Evolutionary conservation across 1,140 invertebrate species (phyloP).

Genomic region (Prorops nasuta): DNA sequence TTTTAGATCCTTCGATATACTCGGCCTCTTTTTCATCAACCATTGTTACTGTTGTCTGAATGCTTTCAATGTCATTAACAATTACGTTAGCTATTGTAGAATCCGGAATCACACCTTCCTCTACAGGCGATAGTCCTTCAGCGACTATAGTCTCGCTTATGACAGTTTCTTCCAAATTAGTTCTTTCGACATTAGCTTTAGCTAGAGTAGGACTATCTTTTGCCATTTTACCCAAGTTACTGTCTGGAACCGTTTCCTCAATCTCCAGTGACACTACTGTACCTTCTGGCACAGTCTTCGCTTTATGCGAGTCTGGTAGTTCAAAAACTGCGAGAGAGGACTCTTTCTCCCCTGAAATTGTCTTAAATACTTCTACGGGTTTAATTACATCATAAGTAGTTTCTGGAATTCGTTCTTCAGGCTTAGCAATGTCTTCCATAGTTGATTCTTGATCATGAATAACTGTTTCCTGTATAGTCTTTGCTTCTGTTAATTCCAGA

Average conservation of each 20-base stretch:
- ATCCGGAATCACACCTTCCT: constrained; percentile 42
- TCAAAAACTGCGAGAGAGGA: constrained; percentile 52
- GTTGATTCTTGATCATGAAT: constrained; percentile 58
- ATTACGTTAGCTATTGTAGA: constrained; percentile 51
- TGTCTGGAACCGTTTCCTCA: constrained; percentile 60
- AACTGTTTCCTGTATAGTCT: constrained; percentile 57
- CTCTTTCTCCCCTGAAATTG: constrained; percentile 61
- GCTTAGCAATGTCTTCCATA: constrained; percentile 39
- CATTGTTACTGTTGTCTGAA: constrained; percentile 58
- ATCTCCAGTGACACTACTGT: constrained; percentile 60
- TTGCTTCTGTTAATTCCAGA: constrained; percentile 60
- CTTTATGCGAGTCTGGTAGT: constrained; percentile 59
- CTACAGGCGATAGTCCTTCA: constrained; percentile 49
- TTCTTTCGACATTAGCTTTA: constrained; percentile 53
- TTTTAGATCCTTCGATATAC: constrained; percentile 37
- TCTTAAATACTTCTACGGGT: constrained; percentile 57
- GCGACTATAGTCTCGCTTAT: constrained; percentile 56
- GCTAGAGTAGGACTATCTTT: constrained; percentile 41
- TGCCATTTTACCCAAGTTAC: constrained; percentile 51
- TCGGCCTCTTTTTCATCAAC: constrained; percentile 51
- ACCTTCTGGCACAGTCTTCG: constrained; percentile 57
- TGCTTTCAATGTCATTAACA: constrained; percentile 55
- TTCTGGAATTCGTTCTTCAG: constrained; percentile 45
- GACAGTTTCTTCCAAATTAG: constrained; percentile 55
- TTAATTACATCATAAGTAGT: constrained; percentile 50